These are phyloP conservation scores for Epizoanthus ramosus DNA, from an alignment of 92 coral and sea anemone genomes.

Conservation along the genomic window DNA sequence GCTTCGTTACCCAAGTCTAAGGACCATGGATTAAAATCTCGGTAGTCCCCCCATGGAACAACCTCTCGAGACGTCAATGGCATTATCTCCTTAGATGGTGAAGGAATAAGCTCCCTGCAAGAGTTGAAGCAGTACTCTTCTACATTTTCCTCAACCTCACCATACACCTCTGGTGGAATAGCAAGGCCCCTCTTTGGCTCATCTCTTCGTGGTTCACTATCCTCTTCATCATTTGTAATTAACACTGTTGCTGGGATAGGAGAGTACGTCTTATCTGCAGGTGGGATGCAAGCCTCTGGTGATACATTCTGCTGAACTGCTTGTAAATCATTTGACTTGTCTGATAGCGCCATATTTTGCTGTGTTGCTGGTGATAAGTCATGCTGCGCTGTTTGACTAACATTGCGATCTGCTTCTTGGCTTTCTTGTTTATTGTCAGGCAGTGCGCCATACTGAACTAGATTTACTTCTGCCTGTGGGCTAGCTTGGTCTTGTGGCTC, in stretches of 20 bases:
- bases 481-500: background rate
- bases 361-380: constrained; percentile 12
- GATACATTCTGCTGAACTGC: background rate
- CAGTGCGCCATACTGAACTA: background rate
- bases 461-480: background rate
- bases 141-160: constrained; percentile 33
- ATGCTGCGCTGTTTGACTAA: background rate
- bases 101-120: constrained; percentile 27
- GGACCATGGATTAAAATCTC: constrained; percentile 56
- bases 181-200: constrained; percentile 21
- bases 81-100: constrained; percentile 12
- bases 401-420: background rate
- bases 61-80: constrained; percentile 10
- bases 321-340: background rate
- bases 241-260: constrained; percentile 31
- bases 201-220: constrained; percentile 8
- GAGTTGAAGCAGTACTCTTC: constrained; percentile 38
- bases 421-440: background rate
- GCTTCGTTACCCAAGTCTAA: constrained; percentile 53
- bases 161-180: constrained; percentile 42
- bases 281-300: constrained; percentile 6
- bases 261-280: background rate
- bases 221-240: constrained; percentile 24
- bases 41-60: constrained; percentile 32
- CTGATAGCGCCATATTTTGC: background rate